Base-by-base conservation (phyloP, 2,113 vertebrate genomes). In the Morone chrysops region DNA sequence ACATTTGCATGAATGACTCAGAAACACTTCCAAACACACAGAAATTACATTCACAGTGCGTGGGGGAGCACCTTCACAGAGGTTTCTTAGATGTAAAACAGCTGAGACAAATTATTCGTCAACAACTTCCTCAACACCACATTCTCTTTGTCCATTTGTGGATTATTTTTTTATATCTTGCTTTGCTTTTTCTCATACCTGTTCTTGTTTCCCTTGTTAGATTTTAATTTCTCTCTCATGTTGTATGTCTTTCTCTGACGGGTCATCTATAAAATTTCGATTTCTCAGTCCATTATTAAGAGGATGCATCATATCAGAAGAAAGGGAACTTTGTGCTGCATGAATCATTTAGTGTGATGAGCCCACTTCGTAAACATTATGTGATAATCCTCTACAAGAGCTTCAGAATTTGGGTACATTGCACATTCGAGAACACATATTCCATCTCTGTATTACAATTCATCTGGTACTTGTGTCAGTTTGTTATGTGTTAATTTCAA, bases 1-100 rank as follows among this genome's bases (percentile, higher is more conserved):
- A 14, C 61, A 62, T 83, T 63, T 70, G 41, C 40, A 38, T 53
- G 25, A 56, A 51, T 88, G 81, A 84, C 68, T 78, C 78, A 82
- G 6, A 20, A 25, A 67, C 48, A 48, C 0, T 62, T 60, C 40
- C 14, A 66, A 51, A 5, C 13, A 45, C 38, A 69, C 14, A 67
- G 20, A 57, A 59, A 36, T 61, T 2, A 66, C 31, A 74, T 76
- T 62, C 8, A 8, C n/a, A 53, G 20, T 62, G 47, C 0, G 51
- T 78, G 63, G 74, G 50, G 4, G 71, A 56, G 50, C 78, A 4
- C 22, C 16, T 0, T 70, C 68, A 38, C 17, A 50, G 11, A 0
- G 50, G 8, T 48, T 71, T 50, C 12, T 68, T 51, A 38, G 67
- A 8, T 83, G 71, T 31, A 31, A 31, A 31, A 31, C 31, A 31